phyloP scores from a whole-genome alignment of 2,113 vertebrate genomes.

The Cryptomyrus ogoouensis region DNA sequence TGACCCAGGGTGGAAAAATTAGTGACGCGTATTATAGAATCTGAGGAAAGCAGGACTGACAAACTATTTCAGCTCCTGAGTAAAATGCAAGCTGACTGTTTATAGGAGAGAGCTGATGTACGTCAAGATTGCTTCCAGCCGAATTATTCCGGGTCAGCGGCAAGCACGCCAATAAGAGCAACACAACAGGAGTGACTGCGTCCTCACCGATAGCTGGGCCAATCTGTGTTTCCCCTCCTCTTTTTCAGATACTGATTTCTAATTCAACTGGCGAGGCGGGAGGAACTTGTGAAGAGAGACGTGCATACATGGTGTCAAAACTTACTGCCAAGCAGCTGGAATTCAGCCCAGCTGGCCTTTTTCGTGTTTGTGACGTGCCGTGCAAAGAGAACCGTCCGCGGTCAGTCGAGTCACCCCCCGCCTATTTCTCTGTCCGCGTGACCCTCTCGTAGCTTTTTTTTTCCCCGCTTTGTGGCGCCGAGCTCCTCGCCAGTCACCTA shows the following conservation, averaged over 20 bases:
- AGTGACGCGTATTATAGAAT: neutral
- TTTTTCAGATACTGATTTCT: slow-evolving; percentile 9
- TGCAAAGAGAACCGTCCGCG: neutral
- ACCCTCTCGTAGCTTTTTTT: neutral
- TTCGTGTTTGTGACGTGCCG: neutral
- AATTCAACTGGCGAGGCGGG: neutral
- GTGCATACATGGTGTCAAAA: neutral
- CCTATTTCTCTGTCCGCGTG: neutral
- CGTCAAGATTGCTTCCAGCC: neutral
- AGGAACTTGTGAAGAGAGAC: neutral
- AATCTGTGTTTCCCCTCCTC: neutral
- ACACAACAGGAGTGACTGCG: neutral
- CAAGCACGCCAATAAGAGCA: neutral
- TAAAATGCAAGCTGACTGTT: neutral
- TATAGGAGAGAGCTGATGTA: neutral
- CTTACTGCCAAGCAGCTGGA: neutral
- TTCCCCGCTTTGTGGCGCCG: neutral
- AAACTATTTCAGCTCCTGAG: neutral
- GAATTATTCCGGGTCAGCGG: neutral
- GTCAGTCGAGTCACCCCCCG: neutral
- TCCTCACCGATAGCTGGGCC: neutral
- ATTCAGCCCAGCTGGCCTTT: neutral
- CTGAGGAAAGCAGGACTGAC: neutral
- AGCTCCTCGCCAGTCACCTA: neutral
- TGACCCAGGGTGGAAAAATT: neutral